These are phyloP conservation scores for Toxotes lorentzi DNA, from an alignment of 2,797 vertebrate species.

Conservation along the genomic window DNA sequence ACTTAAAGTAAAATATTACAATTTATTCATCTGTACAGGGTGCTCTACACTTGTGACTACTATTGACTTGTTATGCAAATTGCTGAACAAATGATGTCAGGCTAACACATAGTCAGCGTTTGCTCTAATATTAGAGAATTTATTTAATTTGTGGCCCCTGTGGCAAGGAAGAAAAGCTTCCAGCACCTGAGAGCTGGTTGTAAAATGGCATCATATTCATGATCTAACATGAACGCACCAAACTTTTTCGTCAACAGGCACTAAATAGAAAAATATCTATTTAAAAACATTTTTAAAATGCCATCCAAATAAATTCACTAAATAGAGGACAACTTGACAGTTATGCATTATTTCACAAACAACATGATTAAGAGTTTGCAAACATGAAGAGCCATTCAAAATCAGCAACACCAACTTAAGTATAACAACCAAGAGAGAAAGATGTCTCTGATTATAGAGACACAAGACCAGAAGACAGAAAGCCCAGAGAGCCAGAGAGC, in stretches of 20 bases:
- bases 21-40: background rate
- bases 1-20: constrained; percentile 1
- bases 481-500: constrained; percentile 9
- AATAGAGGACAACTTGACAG: background rate
- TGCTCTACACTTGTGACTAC: constrained; percentile 4
- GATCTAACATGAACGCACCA: background rate
- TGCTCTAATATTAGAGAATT: background rate
- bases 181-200: background rate
- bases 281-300: background rate
- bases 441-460: constrained; percentile 21
- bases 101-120: background rate
- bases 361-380: constrained; percentile 6
- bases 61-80: constrained; percentile 27
- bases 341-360: constrained; percentile 5
- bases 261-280: background rate
- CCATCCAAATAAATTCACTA: background rate
- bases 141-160: background rate
- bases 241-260: background rate
- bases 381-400: constrained; percentile 22
- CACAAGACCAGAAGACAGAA: background rate
- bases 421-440: constrained; percentile 11
- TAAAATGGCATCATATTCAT: background rate
- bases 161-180: background rate
- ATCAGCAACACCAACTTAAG: background rate
- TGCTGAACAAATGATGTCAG: background rate